Conservation (phyloP, 2,888 invertebrate species). For the Platynereis dumerilii region DNA sequence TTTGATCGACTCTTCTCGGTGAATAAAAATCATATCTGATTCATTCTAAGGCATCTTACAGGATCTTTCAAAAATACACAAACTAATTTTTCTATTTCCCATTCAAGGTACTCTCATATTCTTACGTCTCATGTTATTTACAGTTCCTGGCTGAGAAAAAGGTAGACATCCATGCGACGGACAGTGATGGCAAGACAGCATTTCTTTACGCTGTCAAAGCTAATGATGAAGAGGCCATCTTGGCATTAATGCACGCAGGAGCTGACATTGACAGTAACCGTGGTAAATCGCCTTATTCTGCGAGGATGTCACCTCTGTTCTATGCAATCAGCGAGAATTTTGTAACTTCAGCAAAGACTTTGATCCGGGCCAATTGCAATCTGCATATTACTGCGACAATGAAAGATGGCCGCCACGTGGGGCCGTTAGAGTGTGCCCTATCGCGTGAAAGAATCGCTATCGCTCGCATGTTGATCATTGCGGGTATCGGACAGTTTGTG, state of each 20-base stretch:
- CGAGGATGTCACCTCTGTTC: not conserved
- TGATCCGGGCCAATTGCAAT: not conserved
- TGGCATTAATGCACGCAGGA: not conserved
- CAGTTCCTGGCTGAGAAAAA: not conserved
- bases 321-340: not conserved
- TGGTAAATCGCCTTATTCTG: not conserved
- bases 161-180: not conserved
- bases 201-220: not conserved
- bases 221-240: not conserved
- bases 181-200: not conserved
- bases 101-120: too few species aligned
- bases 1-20: too few species aligned
- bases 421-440: not conserved
- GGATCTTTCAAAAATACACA: too few species aligned
- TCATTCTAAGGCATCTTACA: too few species aligned
- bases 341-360: not conserved
- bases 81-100: too few species aligned
- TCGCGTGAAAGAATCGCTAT: not conserved
- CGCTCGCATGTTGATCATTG: not conserved
- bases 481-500: not conserved
- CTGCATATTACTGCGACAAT: not conserved
- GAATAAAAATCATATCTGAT: too few species aligned
- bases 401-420: not conserved
- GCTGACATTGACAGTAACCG: not conserved
- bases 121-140: too few species aligned